Evolutionary conservation across 2,113 vertebrate species (phyloP).

Genomic region (Chrysemys picta): DNA sequence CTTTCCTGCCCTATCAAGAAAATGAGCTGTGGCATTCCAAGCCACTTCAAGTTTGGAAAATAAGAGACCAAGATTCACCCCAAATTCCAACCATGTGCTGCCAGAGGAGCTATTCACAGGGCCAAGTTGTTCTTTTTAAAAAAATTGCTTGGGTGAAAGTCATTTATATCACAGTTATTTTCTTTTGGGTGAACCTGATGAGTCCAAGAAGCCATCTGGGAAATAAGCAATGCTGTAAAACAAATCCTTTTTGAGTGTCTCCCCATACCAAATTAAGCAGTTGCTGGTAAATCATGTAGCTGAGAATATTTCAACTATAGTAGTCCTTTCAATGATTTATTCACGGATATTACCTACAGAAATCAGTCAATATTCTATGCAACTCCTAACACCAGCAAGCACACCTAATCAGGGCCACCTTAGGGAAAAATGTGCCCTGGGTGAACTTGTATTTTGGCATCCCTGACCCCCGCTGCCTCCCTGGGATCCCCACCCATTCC

Average conservation of each 20-base stretch:
- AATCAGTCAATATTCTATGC: too few relatives aligned
- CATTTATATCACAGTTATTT: neutral
- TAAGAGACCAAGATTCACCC: neutral
- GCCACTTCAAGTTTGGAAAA: too few relatives aligned
- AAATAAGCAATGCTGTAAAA: neutral
- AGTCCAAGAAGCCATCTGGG: neutral
- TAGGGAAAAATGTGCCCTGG: too few relatives aligned
- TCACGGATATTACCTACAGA: too few relatives aligned
- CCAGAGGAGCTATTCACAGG: neutral
- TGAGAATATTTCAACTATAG: neutral
- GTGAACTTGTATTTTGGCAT: too few relatives aligned
- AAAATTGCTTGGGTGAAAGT: neutral
- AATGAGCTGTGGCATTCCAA: neutral
- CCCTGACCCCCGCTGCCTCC: too few relatives aligned
- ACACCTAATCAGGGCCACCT: too few relatives aligned
- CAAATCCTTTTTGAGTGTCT: neutral
- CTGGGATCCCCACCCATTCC: too few relatives aligned
- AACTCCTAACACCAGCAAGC: too few relatives aligned
- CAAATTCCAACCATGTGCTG: neutral
- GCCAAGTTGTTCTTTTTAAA: neutral
- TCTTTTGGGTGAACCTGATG: neutral
- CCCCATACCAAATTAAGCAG: neutral
- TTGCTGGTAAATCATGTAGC: neutral
- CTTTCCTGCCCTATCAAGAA: neutral
- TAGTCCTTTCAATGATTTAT: conserved; percentile 17